phyloP scores from a whole-genome alignment of 2,888 invertebrate genomes.

The Cataglyphis livida region DNA sequence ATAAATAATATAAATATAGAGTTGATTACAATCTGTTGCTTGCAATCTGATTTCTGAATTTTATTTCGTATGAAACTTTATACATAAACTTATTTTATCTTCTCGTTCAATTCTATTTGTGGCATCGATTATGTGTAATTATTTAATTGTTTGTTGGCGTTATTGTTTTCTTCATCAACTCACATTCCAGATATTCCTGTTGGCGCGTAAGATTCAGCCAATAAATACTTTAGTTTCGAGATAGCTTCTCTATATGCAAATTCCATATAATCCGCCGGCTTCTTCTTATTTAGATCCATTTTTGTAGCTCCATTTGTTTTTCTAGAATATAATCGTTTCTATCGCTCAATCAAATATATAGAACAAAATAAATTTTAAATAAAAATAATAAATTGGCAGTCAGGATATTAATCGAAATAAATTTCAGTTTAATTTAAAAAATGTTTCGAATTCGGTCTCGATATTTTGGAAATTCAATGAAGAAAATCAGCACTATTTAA shows the following conservation, averaged over 20 bases:
- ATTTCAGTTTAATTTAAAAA: neutral
- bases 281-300: constrained; percentile 87
- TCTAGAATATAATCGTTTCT: constrained; percentile 49
- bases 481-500: neutral
- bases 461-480: neutral
- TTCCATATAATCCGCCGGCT: constrained; percentile 93
- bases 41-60: neutral
- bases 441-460: neutral
- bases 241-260: constrained; percentile 94
- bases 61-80: neutral
- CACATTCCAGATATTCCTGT: constrained; percentile 77
- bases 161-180: constrained; percentile 9
- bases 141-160: constrained; percentile 2
- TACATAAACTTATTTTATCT: neutral
- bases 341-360: neutral
- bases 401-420: neutral
- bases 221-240: constrained; percentile 91
- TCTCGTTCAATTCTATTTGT: constrained; percentile 3
- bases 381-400: neutral
- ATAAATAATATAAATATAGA: neutral
- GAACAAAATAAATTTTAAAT: neutral
- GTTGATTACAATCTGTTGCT: neutral
- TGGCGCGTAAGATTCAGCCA: constrained; percentile 92
- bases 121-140: neutral
- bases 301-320: constrained; percentile 62